phyloP scores from a whole-genome alignment of 2,888 invertebrate species.

The Eurytoma adleriae region DNA sequence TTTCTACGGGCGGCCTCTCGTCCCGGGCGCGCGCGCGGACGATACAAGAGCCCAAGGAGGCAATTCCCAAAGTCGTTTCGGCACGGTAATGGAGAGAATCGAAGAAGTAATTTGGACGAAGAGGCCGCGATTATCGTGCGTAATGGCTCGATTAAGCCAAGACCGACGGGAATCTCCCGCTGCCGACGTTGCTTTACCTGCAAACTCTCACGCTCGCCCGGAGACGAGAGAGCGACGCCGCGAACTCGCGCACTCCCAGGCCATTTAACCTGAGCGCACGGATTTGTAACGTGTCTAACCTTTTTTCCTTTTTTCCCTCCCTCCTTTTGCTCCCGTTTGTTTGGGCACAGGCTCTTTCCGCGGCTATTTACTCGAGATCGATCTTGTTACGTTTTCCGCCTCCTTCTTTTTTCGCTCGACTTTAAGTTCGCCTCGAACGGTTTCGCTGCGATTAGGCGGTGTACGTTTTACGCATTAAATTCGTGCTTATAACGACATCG shows the following conservation, averaged over 20 bases:
- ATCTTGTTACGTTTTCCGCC: background rate
- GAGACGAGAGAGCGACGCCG: background rate
- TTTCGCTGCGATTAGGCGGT: background rate
- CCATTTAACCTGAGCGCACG: constrained; percentile 30
- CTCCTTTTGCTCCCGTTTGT: background rate
- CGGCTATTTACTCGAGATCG: constrained; percentile 33
- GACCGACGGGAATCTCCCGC: constrained; percentile 38
- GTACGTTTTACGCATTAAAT: too few species aligned
- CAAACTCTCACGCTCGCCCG: constrained; percentile 45
- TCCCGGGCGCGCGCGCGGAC: background rate
- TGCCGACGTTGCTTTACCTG: constrained; percentile 45
- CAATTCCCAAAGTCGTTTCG: constrained; percentile 58
- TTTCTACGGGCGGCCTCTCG: constrained; percentile 1
- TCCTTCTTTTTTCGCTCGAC: background rate
- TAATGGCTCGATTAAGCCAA: constrained; percentile 61
- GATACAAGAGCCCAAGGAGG: constrained; percentile 10
- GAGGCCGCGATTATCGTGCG: constrained; percentile 59
- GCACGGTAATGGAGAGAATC: constrained; percentile 59
- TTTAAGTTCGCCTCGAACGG: background rate
- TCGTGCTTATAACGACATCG: too few species aligned
- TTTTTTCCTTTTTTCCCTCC: background rate
- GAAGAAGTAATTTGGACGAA: constrained; percentile 60
- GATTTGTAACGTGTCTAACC: background rate
- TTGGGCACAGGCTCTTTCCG: background rate
- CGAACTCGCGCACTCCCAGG: background rate